Evolutionary conservation across 35 echinoderm and acorn worm species (phyloP), one percentile per base, ranked within the genome.

Genomic region (Eucidaris tribuloides): DNA sequence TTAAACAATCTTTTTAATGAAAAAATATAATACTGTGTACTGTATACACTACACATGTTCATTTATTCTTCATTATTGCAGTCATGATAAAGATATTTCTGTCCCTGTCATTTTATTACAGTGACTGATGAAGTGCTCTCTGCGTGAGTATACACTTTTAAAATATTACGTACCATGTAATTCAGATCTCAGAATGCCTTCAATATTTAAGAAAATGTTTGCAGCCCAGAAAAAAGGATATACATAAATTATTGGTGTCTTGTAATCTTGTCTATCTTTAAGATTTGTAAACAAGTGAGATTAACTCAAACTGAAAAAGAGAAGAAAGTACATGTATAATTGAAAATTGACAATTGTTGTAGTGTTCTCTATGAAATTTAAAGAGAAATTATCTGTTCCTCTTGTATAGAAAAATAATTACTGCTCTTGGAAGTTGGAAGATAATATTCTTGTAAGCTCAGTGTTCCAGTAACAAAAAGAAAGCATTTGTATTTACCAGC

Each of bases 51-150:
- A 28, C 22, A 0, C 22, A 59, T 59, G 9, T 59, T 59, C 7
- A 59, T 59, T 7, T 3, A 17, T 23, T 24, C 17, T 17, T 24
- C 2, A 4, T 17, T 59, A 24, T 59, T 19, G 18, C 0, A 11
- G 1, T 28, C 30, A 24, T n/a, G 30, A 23, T 60, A 29, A 60
- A 13, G 57, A 60, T 60, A 32, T 64, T 64, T 64, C 19, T 23
- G 3, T 64, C 19, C 0, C 60, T 64, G 19, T 64, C 24, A 19
- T 42, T 74, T 74, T 74, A 13, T 74, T 44, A 24, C 68, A 74
- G 68, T 74, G 68, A 74, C 68, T 5, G 68, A 74, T 44, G 68
- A 74, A 15, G 23, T 74, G 5, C 68, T 74, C 35, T 74, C 68
- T n/a, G 68, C 68, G 68, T 74, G 44, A 74, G 68, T 74, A 74